Conservation (phyloP, 2,797 vertebrate genomes). For the Enteromius afrohamiltoni region DNA sequence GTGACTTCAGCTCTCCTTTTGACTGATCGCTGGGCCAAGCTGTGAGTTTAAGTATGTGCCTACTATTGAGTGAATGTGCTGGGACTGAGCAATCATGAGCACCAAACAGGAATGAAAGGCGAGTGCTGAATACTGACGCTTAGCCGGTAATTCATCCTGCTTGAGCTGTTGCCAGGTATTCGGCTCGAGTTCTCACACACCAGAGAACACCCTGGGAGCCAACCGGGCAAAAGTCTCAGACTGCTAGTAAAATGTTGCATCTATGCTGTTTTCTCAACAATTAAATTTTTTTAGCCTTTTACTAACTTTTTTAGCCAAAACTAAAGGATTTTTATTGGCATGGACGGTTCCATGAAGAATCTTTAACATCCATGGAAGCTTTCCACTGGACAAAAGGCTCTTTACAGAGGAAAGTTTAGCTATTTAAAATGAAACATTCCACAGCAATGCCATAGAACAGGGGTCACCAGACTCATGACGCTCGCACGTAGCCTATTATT, state of each 20-base stretch:
- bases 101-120: constrained; percentile 51
- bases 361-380: not conserved
- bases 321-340: not conserved
- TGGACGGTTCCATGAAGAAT: not conserved
- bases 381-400: not conserved
- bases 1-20: constrained; percentile 23
- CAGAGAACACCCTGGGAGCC: constrained; percentile 48
- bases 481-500: too few species aligned
- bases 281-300: not conserved
- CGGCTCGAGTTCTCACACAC: constrained; percentile 57
- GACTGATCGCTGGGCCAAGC: constrained; percentile 50
- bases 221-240: constrained; percentile 43
- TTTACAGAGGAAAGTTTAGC: not conserved
- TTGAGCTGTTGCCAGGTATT: constrained; percentile 68
- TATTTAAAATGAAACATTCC: too few species aligned
- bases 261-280: not conserved
- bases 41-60: constrained; percentile 46
- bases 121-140: constrained; percentile 55
- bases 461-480: not conserved
- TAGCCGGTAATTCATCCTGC: constrained; percentile 67
- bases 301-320: too few species aligned
- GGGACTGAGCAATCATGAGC: constrained; percentile 50
- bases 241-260: not conserved
- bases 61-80: constrained; percentile 44
- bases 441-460: too few species aligned